phyloP scores from a whole-genome alignment of 1,140 invertebrate species.

The Tetraneura akinire region DNA sequence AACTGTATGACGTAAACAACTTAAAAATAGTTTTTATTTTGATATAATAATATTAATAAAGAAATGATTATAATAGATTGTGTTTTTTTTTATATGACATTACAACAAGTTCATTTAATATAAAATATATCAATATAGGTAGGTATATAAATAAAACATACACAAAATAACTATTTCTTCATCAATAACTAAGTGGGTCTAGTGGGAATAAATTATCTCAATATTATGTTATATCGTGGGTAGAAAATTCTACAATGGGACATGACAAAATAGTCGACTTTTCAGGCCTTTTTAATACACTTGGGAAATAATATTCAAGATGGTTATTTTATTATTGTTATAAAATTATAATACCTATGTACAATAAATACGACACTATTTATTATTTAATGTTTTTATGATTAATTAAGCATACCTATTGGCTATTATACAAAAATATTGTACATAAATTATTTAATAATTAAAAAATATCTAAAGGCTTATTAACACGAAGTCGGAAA shows the following conservation, averaged over 20 bases:
- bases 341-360: background rate
- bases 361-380: background rate
- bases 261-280: background rate
- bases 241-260: background rate
- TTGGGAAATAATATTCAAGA: background rate
- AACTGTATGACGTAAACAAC: background rate
- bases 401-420: too few relatives aligned
- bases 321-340: background rate
- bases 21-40: background rate
- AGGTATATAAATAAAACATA: too few relatives aligned
- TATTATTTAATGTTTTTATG: too few relatives aligned
- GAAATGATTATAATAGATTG: background rate
- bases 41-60: background rate
- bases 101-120: background rate
- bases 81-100: background rate
- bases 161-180: too few relatives aligned
- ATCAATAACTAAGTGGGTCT: conserved; percentile 22
- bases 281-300: background rate
- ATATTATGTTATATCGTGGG: background rate
- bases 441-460: too few relatives aligned
- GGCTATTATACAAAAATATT: too few relatives aligned
- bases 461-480: too few relatives aligned
- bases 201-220: background rate
- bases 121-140: background rate
- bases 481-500: too few relatives aligned